Base-by-base conservation (phyloP, 2,888 invertebrate genomes). In the Lycophotia porphyrea region DNA sequence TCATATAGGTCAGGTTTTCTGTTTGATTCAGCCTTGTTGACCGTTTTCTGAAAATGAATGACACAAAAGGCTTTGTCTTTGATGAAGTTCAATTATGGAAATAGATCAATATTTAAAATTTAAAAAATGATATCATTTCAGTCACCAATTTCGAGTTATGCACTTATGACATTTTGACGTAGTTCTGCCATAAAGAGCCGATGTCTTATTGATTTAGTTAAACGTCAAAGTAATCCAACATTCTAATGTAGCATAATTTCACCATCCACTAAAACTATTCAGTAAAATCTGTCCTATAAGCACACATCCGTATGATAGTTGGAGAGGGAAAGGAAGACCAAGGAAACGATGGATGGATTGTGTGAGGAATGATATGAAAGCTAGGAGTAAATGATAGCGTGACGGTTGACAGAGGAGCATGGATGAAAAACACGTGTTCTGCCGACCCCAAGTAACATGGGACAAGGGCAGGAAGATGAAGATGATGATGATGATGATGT, bases 41-140 rank as follows among this genome's bases (percentile, higher is more conserved):
- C 18, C n/a, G 11, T 67, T 75, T 70, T 70, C 34, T 31, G 75
- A 66, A 58, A 70, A 80, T 58, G 75, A 80, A 80, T 80, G 44
- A 64, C 70, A 81, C 70, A 80, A 81, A 81, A 67, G 70, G 39
- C 76, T 81, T 80, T 81, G 81, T 80, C 31, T 63, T 18, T 42
- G 9, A 55, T 24, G 13, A n/a, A 70, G 66, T 70, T 70, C 81
- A 81, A 80, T 81, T 31, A 55, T 81, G 58, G 66, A 69, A 55
- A 68, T 58, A n/a, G 61, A 68, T 55, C 61, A 55, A 67, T 80
- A 66, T 55, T 49, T 5, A 47, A 47, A 47, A 78, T 58, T 42
- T 31, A 2, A 58, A 63, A 80, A 75, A 55, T 66, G 13, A 55
- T 42, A 75, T 76, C 76, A 63, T 34, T 76, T 36, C 52, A 52